Evolutionary conservation across 2,113 vertebrate genomes (phyloP).

Genomic region (Thalassarche chlororhynchos): DNA sequence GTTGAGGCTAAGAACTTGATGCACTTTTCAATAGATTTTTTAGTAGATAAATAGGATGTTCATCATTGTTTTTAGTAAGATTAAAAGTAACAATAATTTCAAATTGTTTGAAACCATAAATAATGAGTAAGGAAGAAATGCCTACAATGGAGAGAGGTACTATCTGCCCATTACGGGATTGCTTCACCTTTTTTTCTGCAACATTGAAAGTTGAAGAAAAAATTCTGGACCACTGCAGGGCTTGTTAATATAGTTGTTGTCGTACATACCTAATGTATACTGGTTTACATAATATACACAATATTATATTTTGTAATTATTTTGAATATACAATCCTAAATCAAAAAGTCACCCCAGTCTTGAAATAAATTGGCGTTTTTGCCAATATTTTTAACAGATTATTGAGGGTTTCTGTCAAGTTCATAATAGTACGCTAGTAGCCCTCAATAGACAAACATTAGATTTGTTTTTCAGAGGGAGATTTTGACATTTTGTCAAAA

Average conservation of each 20-base stretch:
- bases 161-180: not conserved
- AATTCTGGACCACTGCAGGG: not conserved
- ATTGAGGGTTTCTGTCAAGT: not conserved
- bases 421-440: not conserved
- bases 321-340: not conserved
- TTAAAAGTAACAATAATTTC: not conserved
- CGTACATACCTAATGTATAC: not conserved
- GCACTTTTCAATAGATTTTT: not conserved
- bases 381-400: not conserved
- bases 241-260: not conserved
- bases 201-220: not conserved
- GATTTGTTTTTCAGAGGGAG: not conserved
- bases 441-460: not conserved
- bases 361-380: not conserved
- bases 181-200: not conserved
- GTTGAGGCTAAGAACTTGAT: not conserved
- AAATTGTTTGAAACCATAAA: not conserved
- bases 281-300: not conserved
- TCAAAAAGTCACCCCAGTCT: not conserved
- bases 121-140: not conserved
- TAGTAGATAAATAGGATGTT: not conserved
- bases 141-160: not conserved
- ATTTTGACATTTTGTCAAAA: not conserved
- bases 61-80: not conserved
- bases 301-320: not conserved